Base-by-base conservation (phyloP, 2,888 invertebrate genomes). In the Apamea anceps region DNA sequence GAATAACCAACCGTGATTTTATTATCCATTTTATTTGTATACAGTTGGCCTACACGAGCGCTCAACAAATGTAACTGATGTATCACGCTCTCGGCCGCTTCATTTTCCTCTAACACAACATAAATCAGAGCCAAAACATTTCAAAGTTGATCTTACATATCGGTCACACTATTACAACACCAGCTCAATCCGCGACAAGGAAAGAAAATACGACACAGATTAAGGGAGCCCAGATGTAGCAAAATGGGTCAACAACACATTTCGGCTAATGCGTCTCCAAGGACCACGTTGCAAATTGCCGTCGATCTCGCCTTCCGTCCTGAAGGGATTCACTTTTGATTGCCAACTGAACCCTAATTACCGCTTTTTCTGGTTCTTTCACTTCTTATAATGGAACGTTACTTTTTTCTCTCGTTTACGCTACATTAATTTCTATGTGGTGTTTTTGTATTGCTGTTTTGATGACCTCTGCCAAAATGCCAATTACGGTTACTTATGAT, bases 341-440 rank as follows among this genome's bases (percentile, higher is more conserved):
- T 92, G 92, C 89, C 90, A 90, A 90, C 90, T 90, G 90, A 89
- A 90, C 92, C 92, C 91, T 94, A 94, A 94, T 94, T 94, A 93
- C 90, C 79, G 86, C 75, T 81, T 90, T 87, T 89, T 89, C 85
- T 89, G 86, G 86, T 89, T 79, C 82, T 72, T 80, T 82, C 83
- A 76, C 80, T 82, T 85, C 83, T 79, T 87, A 86, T 90, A 86
- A 81, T 72, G 75, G 75, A 68, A 28, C 67, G 68, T 73, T 72
- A 84, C 83, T 90, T 89, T 62, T 87, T 86, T 85, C 71, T 51
- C 72, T 48, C 77, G 63, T 82, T 90, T 60, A 74, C 79, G 84
- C 81, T 68, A 78, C 81, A 86, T 88, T 83, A 81, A 84, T 83
- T 84, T 87, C 78, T 83, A 70, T 82, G 72, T 81, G 68, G 77